Percentiles rank a stretch among this genome's conserved stretches.
Conservation (phyloP, 1,140 invertebrate species). For the Reticulitermes speratus region DNA sequence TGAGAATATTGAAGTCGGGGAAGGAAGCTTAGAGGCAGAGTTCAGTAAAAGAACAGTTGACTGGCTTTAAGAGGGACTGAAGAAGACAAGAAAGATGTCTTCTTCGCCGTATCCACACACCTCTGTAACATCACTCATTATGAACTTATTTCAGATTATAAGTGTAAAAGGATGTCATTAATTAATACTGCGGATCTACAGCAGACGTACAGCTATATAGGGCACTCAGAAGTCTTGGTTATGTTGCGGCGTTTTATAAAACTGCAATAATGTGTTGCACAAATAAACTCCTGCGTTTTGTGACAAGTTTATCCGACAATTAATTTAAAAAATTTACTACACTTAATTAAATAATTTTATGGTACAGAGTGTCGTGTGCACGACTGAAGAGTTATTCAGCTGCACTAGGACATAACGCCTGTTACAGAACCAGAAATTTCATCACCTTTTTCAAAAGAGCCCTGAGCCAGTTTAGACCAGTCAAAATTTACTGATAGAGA, state of each 20-base stretch:
- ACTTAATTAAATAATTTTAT: no score
- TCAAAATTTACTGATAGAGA: no score
- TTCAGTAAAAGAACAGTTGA: not conserved
- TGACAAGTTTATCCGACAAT: no score
- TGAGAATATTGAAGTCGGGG: conserved; percentile 19
- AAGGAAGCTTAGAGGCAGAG: not conserved
- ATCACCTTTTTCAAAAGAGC: no score
- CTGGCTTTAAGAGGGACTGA: not conserved
- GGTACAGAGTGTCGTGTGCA: no score
- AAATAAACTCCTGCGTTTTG: no score
- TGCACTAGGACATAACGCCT: no score
- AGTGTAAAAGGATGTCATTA: not conserved
- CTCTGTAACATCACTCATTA: not conserved
- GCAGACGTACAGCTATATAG: not conserved
- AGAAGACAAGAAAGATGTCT: not conserved
- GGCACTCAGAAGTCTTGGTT: not conserved
- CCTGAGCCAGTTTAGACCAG: no score
- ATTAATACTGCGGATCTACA: not conserved
- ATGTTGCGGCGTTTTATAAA: not conserved
- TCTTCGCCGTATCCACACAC: not conserved
- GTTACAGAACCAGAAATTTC: no score
- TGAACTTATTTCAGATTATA: not conserved
- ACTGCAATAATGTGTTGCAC: not conserved
- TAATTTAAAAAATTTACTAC: no score
- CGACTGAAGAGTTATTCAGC: no score